Base-by-base conservation (phyloP, 2,888 invertebrate genomes). In the Drosophila ustulata region DNA sequence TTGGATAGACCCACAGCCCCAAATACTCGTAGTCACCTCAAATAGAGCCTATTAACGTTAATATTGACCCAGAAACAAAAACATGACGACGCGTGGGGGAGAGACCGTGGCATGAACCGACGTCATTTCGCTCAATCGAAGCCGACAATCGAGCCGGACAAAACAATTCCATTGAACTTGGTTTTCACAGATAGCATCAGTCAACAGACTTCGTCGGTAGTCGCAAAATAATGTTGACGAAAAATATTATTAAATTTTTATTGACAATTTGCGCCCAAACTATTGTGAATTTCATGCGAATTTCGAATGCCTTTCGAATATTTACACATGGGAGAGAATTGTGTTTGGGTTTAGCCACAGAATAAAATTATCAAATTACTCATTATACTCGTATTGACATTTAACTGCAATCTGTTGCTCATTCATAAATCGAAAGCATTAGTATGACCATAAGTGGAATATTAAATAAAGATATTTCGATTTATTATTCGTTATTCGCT, bases 81-180 rank as follows among this genome's bases (percentile, higher is more conserved):
- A 49, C 11, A n/a, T 18, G 39, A 18, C 8, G 41, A 8, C 25
- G 78, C 52, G 78, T 77, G 78, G 77, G 75, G 34, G 77, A 39
- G 34, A 7, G 34, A 37, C 9, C 25, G 46, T 37, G 37, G 37
- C 2, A 1, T 11, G 37, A n/a, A 7, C 13, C 51, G 61, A 67
- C 75, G 59, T 61, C 69, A 63, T 46, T 37, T 49, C 18, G 26
- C 45, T 11, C 45, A 23, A 41, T 26, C 13, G 32, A 8, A 32
- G 13, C 8, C 23, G 28, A 18, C 18, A 18, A 18, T 6, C 51
- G 11, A 32, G 6, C 32, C 50, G 50, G 47, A 67, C 43, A 79
- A 79, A 83, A 75, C 78, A 82, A 79, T 83, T 83, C 83, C 77
- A 73, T 78, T 87, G 83, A 83, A 83, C 75, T 77, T 51, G 68